Percentiles rank a stretch among this genome's conserved stretches.
phyloP scores from a whole-genome alignment of 35 echinoderm and acorn worm genomes.

The Acanthaster planci region DNA sequence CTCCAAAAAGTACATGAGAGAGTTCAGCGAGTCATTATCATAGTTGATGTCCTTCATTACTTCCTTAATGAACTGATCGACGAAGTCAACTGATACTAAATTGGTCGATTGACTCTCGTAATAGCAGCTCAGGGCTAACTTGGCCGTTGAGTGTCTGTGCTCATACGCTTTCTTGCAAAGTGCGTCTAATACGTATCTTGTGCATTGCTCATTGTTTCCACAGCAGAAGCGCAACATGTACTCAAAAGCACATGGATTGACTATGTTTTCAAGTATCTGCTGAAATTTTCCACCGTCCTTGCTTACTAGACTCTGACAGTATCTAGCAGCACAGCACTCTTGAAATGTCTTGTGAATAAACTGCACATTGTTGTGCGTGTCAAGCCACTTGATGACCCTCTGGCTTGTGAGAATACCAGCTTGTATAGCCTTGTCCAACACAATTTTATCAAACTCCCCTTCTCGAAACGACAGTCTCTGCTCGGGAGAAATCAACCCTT shows the following conservation, averaged over 20 bases:
- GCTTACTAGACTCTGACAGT: neutral
- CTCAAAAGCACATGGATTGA: neutral
- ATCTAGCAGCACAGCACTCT: neutral
- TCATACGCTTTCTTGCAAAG: neutral
- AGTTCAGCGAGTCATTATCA: neutral
- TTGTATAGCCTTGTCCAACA: neutral
- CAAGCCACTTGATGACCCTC: conserved; percentile 9
- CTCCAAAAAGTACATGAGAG: neutral
- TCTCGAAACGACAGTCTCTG: neutral
- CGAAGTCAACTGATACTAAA: neutral
- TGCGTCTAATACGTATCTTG: neutral
- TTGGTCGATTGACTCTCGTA: neutral
- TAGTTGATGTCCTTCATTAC: neutral
- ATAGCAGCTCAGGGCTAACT: neutral
- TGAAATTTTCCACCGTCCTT: neutral
- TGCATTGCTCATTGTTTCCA: neutral
- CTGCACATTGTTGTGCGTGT: neutral
- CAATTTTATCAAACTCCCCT: neutral
- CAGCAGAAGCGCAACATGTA: neutral
- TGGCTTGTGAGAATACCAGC: conserved; percentile 8
- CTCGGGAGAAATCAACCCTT: neutral
- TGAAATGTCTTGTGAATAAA: conserved; percentile 9
- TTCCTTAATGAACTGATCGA: neutral
- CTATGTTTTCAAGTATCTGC: neutral
- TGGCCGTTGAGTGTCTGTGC: neutral